These are phyloP conservation scores for Branchinecta lindahli DNA, from an alignment of 1,140 invertebrate species.

Conservation along the genomic window DNA sequence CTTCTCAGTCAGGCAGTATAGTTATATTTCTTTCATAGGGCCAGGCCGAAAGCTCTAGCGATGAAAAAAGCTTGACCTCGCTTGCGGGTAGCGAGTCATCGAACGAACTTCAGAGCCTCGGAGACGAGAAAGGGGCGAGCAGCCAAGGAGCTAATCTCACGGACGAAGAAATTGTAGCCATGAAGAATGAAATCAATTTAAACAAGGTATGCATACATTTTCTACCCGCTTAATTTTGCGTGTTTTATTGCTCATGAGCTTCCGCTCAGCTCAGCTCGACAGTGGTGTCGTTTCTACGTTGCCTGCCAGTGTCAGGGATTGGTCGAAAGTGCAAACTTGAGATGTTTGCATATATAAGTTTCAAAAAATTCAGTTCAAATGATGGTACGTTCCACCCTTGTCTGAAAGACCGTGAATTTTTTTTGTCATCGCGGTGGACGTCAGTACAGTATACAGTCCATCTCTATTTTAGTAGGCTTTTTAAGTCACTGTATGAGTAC, in stretches of 20 bases:
- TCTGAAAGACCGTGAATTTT: no score
- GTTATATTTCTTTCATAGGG: background rate
- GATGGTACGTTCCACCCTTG: no score
- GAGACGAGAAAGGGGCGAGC: background rate
- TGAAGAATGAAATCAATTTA: constrained; percentile 3
- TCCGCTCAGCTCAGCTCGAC: no score
- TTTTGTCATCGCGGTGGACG: no score
- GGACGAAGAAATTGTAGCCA: background rate
- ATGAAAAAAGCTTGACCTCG: background rate
- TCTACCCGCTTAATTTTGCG: background rate
- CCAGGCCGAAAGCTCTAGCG: background rate
- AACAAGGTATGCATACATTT: background rate
- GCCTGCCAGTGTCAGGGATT: no score
- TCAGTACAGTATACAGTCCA: no score
- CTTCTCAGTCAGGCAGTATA: background rate
- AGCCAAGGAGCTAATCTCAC: background rate
- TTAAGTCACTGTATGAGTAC: no score
- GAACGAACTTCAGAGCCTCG: background rate
- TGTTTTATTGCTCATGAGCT: background rate
- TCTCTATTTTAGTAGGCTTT: no score
- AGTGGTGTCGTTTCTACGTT: no score
- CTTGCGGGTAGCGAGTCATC: background rate
- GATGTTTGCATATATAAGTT: no score
- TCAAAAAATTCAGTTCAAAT: no score
- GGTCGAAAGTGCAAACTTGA: no score